Conservation (phyloP, 2,797 vertebrate species). For the Dryobates pubescens region DNA sequence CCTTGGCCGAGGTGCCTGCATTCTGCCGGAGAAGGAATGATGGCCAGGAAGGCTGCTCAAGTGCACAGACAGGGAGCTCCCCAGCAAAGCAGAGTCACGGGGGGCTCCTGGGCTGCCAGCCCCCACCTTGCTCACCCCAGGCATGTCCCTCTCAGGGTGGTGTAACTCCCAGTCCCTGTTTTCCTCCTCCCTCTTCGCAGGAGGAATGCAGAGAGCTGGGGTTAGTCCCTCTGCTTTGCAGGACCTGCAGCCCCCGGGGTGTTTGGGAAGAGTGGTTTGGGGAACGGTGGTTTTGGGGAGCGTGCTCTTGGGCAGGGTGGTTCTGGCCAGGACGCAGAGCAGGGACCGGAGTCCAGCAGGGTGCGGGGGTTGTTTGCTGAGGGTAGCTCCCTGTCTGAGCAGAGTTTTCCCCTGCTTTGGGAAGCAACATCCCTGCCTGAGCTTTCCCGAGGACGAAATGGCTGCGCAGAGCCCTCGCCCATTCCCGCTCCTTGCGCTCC, state of each 20-base stretch:
- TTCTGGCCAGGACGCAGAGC: neutral
- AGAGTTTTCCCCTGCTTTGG: neutral
- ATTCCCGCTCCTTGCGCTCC: conserved; percentile 49
- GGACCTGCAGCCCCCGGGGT: neutral
- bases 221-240: neutral
- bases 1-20: accelerated
- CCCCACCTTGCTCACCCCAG: neutral
- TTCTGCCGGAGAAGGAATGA: neutral
- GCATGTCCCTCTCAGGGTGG: accelerated
- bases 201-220: neutral
- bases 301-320: neutral
- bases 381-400: neutral
- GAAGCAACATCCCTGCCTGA: neutral
- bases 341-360: neutral
- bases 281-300: no score
- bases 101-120: neutral
- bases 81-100: neutral
- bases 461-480: neutral
- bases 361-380: neutral
- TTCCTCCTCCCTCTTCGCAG: neutral
- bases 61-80: accelerated
- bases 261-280: neutral
- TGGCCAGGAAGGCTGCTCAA: neutral
- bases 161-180: accelerated
- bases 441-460: neutral